Percentiles rank a stretch among this genome's conserved stretches.
Evolutionary conservation across 2,888 invertebrate species (phyloP).

Genomic region (Hetaerina titia): DNA sequence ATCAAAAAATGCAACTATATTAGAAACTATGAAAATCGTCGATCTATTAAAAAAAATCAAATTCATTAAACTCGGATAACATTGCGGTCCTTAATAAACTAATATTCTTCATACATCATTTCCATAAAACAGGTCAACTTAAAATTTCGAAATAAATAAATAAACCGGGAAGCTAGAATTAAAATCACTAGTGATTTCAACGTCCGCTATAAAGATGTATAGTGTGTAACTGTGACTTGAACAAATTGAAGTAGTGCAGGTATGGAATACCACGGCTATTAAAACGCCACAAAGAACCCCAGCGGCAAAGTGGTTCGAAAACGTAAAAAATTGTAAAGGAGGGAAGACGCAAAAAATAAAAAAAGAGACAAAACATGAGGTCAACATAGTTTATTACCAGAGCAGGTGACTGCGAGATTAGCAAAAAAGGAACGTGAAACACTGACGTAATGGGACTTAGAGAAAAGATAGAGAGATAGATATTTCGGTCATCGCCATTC

Average conservation of each 20-base stretch:
- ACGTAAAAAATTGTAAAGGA: background rate
- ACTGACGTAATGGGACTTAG: background rate
- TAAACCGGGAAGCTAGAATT: background rate
- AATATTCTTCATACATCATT: too few relatives aligned
- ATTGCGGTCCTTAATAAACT: too few relatives aligned
- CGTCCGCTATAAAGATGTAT: background rate
- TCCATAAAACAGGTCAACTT: too few relatives aligned
- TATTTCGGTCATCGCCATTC: slow-evolving; percentile 32
- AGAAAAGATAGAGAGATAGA: slow-evolving; percentile 8
- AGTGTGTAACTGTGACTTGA: too few relatives aligned
- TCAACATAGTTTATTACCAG: background rate
- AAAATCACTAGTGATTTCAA: background rate
- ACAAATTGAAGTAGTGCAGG: too few relatives aligned
- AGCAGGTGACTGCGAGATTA: background rate
- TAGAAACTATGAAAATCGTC: too few relatives aligned
- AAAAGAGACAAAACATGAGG: background rate
- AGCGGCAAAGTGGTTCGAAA: background rate
- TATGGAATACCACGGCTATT: too few relatives aligned
- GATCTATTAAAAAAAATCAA: too few relatives aligned
- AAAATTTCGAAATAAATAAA: too few relatives aligned
- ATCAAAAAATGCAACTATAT: too few relatives aligned
- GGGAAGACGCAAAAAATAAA: background rate
- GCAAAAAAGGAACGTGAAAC: background rate
- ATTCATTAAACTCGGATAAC: too few relatives aligned
- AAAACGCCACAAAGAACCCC: background rate